A percentile compares a stretch with the other conserved stretches of the same genome.
Conservation (phyloP, 2,113 vertebrate species). For the Syngnathus typhle region DNA sequence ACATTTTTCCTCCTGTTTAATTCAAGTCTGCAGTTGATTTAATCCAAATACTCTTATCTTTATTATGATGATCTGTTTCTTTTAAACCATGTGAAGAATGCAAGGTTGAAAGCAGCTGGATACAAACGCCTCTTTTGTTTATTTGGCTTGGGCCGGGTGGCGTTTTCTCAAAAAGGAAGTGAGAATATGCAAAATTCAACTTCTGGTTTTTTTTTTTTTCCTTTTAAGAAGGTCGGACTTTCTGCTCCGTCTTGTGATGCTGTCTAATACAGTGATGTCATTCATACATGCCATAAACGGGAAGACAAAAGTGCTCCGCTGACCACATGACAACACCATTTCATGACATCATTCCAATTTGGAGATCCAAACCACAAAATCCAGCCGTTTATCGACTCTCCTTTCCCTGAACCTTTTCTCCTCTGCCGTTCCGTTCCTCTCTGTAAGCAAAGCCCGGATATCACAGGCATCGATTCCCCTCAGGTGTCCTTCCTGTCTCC, state of each 20-base stretch:
- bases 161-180: slow-evolving; percentile 73
- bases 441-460: slow-evolving; percentile 70
- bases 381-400: slow-evolving; percentile 59
- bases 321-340: slow-evolving; percentile 31
- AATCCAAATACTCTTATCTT: neutral
- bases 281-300: slow-evolving; percentile 30
- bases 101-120: slow-evolving; percentile 43
- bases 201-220: slow-evolving; percentile 49
- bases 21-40: neutral
- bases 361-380: slow-evolving; percentile 52
- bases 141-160: slow-evolving; percentile 56
- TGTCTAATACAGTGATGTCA: slow-evolving; percentile 49
- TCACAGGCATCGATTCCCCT: slow-evolving; percentile 73
- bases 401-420: slow-evolving; percentile 57
- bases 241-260: slow-evolving; percentile 62
- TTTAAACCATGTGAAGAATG: slow-evolving; percentile 52
- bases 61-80: neutral
- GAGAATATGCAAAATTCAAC: slow-evolving; percentile 72
- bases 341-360: slow-evolving; percentile 45
- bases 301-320: slow-evolving; percentile 22
- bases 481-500: slow-evolving; percentile 78
- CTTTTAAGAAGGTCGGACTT: slow-evolving; percentile 37
- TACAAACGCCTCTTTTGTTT: slow-evolving; percentile 58
- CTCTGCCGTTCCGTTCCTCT: slow-evolving; percentile 14
- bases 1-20: neutral